phyloP scores from a whole-genome alignment of 2,797 vertebrate species.

The Manis pentadactyla region DNA sequence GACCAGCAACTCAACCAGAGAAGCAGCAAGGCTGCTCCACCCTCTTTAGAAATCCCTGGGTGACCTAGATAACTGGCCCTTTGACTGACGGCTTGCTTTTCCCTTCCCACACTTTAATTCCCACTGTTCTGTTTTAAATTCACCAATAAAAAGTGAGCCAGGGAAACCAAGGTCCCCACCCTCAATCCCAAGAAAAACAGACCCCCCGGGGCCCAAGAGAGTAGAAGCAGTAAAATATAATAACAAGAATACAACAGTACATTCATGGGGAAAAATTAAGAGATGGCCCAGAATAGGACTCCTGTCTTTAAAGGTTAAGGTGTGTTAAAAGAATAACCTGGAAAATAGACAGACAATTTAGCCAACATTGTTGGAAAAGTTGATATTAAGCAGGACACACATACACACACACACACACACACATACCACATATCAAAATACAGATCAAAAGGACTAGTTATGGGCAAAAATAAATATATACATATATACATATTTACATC shows the following conservation, averaged over 20 bases:
- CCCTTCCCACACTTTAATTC: background rate
- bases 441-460: background rate
- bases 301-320: background rate
- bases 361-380: background rate
- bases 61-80: background rate
- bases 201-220: background rate
- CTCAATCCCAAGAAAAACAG: background rate
- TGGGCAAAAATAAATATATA: background rate
- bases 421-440: background rate
- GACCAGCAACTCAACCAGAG: background rate
- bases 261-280: background rate
- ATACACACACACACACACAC: background rate
- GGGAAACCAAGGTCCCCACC: background rate
- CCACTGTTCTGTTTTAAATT: background rate
- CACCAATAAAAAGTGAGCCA: background rate
- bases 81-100: background rate
- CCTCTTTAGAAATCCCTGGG: background rate
- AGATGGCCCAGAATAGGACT: background rate
- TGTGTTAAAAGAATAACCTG: background rate
- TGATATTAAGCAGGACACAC: background rate
- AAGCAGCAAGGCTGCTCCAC: background rate
- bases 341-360: background rate
- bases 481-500: background rate
- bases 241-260: background rate
- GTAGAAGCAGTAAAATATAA: too few species aligned